Evolutionary conservation across 2,888 invertebrate species (phyloP), one percentile per base, ranked within the genome.

Genomic region (Cantharis lateralis): DNA sequence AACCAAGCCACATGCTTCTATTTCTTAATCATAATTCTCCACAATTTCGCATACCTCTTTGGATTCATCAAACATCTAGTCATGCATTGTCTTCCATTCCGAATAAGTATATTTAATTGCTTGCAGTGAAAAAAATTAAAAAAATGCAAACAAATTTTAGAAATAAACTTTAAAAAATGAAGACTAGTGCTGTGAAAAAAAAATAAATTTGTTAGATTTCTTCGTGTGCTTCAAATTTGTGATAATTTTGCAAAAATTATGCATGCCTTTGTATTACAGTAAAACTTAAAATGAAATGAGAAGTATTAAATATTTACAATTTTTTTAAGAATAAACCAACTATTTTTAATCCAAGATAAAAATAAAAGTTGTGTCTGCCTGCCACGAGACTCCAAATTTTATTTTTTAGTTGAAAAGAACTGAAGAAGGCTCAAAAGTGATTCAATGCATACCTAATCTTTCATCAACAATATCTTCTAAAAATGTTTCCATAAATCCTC

Each of bases 401-500:
- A 48, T 48, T 48, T 48, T 48, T 5, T 48, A n/a, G 5, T 48
- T 48, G 48, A 48, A n/a, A 48, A n/a, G n/a, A 48, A 48, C n/a
- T 48, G 48, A 48, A 48, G 48, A 24, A 68, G 64, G 28, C 26
- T n/a, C 64, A 61, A 74, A 74, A 9, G 64, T 72, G 74, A 68
- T 48, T 68, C 62, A 70, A 77, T 70, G 73, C 79, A 81, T 87
- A 91, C 92, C 91, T 86, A 91, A 90, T 90, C 84, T 86, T 77
- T 88, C 87, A 83, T 88, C 86, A 71, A 90, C 90, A 82, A 91
- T 87, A 74, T 91, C 91, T 84, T 89, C 89, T 85, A 94, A 90
- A 85, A 94, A 93, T 81, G 93, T 91, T 74, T 93, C 92, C 75
- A 93, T 90, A 84, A 94, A 92, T 82, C 94, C 94, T 73, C 91